Conservation (phyloP, 2,113 vertebrate genomes). For the Dolichallabes microphthalmus region DNA sequence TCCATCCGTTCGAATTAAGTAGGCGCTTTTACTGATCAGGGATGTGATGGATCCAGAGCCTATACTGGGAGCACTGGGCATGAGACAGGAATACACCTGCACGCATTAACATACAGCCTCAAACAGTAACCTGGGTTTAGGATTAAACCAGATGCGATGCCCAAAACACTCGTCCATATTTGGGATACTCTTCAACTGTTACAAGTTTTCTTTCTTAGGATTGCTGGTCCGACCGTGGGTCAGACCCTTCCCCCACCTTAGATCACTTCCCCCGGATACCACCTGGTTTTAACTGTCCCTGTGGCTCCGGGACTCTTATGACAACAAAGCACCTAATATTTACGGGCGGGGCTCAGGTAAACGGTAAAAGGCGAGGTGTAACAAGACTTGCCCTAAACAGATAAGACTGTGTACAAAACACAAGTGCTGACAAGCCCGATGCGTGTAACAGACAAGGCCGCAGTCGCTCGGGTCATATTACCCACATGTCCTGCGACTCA, state of each 20-base stretch:
- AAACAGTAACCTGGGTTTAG: background rate
- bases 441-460: slow-evolving; percentile 40
- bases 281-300: background rate
- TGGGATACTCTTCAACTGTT: background rate
- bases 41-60: background rate
- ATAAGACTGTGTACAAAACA: slow-evolving; percentile 57
- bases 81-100: background rate
- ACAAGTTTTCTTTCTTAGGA: background rate
- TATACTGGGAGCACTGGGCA: background rate
- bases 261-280: no score
- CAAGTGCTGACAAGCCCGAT: slow-evolving; percentile 51
- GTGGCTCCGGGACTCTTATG: background rate
- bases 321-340: slow-evolving; percentile 13
- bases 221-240: background rate
- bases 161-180: background rate
- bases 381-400: slow-evolving; percentile 51
- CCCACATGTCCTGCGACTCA: slow-evolving; percentile 29
- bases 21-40: background rate
- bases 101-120: no score
- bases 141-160: background rate
- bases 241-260: background rate
- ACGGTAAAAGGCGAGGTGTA: slow-evolving; percentile 68
- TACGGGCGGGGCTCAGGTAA: slow-evolving; percentile 28
- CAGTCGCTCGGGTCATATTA: slow-evolving; percentile 45
- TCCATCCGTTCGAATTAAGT: background rate